Evolutionary conservation across 2,113 vertebrate genomes (phyloP).

Genomic region (Pandion haliaetus): DNA sequence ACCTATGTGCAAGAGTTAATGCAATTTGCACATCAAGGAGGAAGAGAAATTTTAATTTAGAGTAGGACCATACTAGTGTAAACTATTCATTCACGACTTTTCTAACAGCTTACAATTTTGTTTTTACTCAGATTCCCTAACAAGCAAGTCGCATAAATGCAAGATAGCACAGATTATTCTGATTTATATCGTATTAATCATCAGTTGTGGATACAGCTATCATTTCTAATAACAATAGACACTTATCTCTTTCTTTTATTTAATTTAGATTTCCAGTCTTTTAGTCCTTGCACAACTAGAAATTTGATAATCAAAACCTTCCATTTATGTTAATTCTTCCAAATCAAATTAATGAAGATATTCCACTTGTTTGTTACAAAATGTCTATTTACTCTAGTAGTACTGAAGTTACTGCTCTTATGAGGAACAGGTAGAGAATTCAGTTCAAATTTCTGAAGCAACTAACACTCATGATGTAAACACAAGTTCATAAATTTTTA

Average conservation of each 20-base stretch:
- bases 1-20: not conserved
- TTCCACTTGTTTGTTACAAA: not conserved
- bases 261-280: not conserved
- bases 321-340: not conserved
- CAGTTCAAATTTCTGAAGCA: not conserved
- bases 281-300: not conserved
- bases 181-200: not conserved
- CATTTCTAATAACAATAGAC: not conserved
- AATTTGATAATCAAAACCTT: not conserved
- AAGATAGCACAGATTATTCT: not conserved
- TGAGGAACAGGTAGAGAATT: not conserved
- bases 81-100: not conserved
- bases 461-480: not conserved
- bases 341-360: not conserved
- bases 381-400: not conserved
- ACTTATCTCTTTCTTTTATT: not conserved
- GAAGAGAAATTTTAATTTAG: not conserved
- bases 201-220: not conserved
- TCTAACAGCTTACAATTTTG: not conserved
- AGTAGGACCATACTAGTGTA: not conserved
- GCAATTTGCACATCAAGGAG: not conserved
- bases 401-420: not conserved
- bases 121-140: not conserved
- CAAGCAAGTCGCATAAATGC: not conserved
- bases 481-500: not conserved